These are phyloP conservation scores for Eutrigla gurnardus DNA, from an alignment of 2,797 vertebrate species.

Conservation along the genomic window DNA sequence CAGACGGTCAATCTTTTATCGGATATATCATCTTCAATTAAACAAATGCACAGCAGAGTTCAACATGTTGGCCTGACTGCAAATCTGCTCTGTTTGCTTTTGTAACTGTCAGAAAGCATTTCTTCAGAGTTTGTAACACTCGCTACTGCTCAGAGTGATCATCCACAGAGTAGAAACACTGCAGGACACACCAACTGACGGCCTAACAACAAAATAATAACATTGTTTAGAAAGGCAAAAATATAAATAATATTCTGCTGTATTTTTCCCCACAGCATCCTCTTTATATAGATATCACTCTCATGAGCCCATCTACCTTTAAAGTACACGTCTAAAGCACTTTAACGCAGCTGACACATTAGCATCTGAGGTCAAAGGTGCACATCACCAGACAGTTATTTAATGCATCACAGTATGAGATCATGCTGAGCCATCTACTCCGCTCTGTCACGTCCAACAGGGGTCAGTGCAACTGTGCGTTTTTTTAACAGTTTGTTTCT, in stretches of 20 bases:
- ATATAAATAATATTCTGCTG: neutral
- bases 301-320: neutral
- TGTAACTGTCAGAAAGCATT: slow-evolving; percentile 48
- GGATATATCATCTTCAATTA: slow-evolving; percentile 17
- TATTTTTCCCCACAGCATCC: neutral
- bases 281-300: neutral
- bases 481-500: slow-evolving; percentile 24
- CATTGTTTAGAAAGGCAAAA: slow-evolving; percentile 2
- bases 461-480: slow-evolving; percentile 11
- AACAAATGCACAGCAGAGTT: slow-evolving; percentile 27
- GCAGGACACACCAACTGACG: slow-evolving; percentile 5
- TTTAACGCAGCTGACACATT: slow-evolving; percentile 9
- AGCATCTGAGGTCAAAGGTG: slow-evolving; percentile 18
- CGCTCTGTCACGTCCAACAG: slow-evolving; percentile 34
- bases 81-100: slow-evolving; percentile 31
- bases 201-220: neutral
- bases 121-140: slow-evolving; percentile 35
- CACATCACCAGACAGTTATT: slow-evolving; percentile 25
- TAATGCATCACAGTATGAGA: slow-evolving; percentile 48
- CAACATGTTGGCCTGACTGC: slow-evolving; percentile 14
- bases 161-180: slow-evolving; percentile 23
- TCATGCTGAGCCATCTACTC: slow-evolving; percentile 48
- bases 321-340: slow-evolving; percentile 18
- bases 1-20: neutral
- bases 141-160: slow-evolving; percentile 36